Evolutionary conservation across 1,140 invertebrate species (phyloP), one percentile per base, ranked within the genome.

Genomic region (Drosophila tristis): DNA sequence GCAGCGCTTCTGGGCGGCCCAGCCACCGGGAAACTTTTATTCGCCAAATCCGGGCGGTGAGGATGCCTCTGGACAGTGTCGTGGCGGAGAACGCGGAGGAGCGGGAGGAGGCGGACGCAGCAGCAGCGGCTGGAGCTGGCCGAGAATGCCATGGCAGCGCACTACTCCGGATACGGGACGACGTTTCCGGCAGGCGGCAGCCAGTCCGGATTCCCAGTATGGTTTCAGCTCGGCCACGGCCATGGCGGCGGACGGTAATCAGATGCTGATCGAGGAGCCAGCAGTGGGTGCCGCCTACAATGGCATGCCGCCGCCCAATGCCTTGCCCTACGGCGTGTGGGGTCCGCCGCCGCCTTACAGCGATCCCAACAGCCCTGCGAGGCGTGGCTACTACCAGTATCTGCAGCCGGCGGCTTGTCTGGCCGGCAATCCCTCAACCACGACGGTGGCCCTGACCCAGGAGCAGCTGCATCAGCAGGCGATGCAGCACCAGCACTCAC

Each of bases 271-370:
- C 4, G 90, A 90, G 45, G 87, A 86, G 15, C 74, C 78, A 0
- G 26, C 57, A 0, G 76, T 74, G 16, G 56, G 63, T 2, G 55
- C 62, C 3, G 64, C 64, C 39, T 80, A 84, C 16, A 63, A 61
- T 11, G 70, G 64, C 2, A 59, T 91, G 91, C 90, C 62, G 51
- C 70, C 78, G 8, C 84, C 64, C 26, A 92, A 48, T 90, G 91
- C 81, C 3, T 31, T 92, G 50, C 91, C 91, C 35, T 92, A 92
- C 44, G 90, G 90, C 61, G 90, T 96, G 13, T 96, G 95, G 95
- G 95, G 95, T 15, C 95, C 95, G 13, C 95, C 95, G 9, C 95
- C 95, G 2, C 95, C 95, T 0, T 96, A 96, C 80, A 95, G 95
- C 53, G 95, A 96, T 78, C 95, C 95, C 4, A 95, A 95, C 64